Evolutionary conservation across 2,113 vertebrate genomes (phyloP).

Genomic region (Calyptomena viridis): DNA sequence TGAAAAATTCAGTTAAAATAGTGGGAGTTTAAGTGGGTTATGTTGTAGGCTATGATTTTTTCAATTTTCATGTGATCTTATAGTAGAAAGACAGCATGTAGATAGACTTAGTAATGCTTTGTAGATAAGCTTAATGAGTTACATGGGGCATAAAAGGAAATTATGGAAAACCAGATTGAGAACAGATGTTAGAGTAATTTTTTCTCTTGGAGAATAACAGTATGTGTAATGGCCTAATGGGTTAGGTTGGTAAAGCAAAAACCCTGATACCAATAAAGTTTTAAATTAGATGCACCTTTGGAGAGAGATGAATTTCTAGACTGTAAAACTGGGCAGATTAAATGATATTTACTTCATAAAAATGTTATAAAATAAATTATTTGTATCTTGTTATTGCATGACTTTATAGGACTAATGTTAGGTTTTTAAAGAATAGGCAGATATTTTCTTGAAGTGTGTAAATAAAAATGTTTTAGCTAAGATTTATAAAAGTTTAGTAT

Average conservation of each 20-base stretch:
- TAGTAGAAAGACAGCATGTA: neutral
- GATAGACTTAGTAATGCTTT: neutral
- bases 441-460: neutral
- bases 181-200: conserved; percentile 20
- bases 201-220: neutral
- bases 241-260: conserved; percentile 4
- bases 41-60: neutral
- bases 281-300: conserved; percentile 1
- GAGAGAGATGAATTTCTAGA: neutral
- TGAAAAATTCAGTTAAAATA: neutral
- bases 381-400: neutral
- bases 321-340: neutral
- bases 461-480: neutral
- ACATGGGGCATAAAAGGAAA: conserved; percentile 30
- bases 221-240: neutral
- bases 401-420: neutral
- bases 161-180: neutral
- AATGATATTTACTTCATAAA: neutral
- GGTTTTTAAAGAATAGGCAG: neutral
- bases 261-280: neutral
- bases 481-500: neutral
- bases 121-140: conserved; percentile 14
- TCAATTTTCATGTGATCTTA: neutral
- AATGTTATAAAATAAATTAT: neutral
- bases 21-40: neutral